phyloP scores from a whole-genome alignment of 2,888 invertebrate species.

The Hypercompe scribonia region DNA sequence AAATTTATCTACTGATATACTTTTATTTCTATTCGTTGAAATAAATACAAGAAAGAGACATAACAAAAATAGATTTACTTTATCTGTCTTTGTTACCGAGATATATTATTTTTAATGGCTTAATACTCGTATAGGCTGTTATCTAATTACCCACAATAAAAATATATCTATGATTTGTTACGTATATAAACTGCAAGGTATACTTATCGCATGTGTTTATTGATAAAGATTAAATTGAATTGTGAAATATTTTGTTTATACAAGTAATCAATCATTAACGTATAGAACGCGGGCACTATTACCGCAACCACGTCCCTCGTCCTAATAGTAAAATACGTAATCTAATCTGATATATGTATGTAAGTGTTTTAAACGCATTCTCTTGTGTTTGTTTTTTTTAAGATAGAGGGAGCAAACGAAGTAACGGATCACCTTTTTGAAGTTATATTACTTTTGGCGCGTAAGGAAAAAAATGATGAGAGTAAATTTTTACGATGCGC shows the following conservation, averaged over 20 bases:
- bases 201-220: neutral
- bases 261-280: neutral
- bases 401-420: no score
- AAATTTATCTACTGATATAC: neutral
- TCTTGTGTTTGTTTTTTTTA: no score
- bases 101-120: neutral
- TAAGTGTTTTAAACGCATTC: neutral
- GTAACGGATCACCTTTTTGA: no score
- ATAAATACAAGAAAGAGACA: neutral
- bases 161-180: neutral
- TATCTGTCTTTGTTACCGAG: neutral
- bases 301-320: neutral
- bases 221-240: neutral
- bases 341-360: neutral
- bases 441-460: no score
- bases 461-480: no score
- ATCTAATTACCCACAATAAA: neutral
- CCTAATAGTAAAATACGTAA: neutral
- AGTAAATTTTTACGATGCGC: no score
- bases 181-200: neutral
- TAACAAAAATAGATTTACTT: neutral
- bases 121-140: neutral
- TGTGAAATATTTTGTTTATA: neutral
- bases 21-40: neutral
- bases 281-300: neutral